A percentile compares a stretch with the other conserved stretches of the same genome.
phyloP scores from a whole-genome alignment of 1,140 invertebrate genomes.

The Vanessa tameamea region DNA sequence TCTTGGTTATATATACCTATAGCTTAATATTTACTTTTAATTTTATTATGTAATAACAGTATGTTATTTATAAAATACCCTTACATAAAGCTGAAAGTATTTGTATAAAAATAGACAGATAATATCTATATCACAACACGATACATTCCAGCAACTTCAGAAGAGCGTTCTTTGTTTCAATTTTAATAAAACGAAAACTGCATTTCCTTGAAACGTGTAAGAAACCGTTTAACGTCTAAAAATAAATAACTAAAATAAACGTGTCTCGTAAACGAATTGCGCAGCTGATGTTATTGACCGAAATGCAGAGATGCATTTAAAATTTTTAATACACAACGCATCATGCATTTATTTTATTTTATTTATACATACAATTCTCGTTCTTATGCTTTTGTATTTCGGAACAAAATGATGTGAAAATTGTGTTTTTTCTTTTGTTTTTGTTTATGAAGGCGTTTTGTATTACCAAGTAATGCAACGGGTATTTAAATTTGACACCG shows the following conservation, averaged over 20 bases:
- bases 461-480: constrained; percentile 8
- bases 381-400: neutral
- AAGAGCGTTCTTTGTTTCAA: neutral
- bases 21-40: no score
- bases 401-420: neutral
- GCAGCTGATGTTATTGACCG: constrained; percentile 31
- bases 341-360: neutral
- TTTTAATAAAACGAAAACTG: neutral
- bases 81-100: no score
- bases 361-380: neutral
- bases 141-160: neutral
- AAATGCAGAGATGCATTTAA: constrained; percentile 15
- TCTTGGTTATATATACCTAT: no score
- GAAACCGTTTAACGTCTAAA: constrained; percentile 2
- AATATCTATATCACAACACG: neutral
- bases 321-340: constrained; percentile 2
- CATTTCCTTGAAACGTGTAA: constrained; percentile 10
- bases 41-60: no score
- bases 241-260: constrained; percentile 17
- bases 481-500: constrained; percentile 14
- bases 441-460: neutral
- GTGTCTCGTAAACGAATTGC: constrained; percentile 14
- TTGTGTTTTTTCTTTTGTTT: neutral
- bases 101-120: neutral
- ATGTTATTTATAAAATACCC: no score